A percentile compares a stretch with the other conserved stretches of the same genome.
phyloP scores from a whole-genome alignment of 2,888 invertebrate species.

The Anticlea derivata region DNA sequence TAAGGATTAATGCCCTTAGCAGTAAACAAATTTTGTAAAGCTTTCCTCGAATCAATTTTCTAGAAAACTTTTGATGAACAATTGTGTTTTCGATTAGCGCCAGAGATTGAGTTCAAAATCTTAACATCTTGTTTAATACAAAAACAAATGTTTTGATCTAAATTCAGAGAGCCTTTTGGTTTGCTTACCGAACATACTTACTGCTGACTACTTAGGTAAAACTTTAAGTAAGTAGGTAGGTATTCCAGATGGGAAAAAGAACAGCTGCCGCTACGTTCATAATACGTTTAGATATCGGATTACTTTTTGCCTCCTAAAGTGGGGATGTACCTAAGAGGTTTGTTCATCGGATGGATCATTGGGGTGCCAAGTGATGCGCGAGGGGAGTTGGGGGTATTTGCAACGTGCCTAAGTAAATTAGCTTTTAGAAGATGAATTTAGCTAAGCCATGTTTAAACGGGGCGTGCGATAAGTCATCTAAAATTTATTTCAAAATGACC shows the following conservation, averaged over 20 bases:
- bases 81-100: not conserved
- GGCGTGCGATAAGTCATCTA: too few relatives aligned
- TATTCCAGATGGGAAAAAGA: conserved; percentile 5
- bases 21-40: conserved; percentile 1
- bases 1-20: conserved; percentile 2
- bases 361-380: too few relatives aligned
- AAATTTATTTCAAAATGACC: too few relatives aligned
- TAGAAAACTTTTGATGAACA: not conserved
- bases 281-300: conserved; percentile 12
- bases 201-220: not conserved
- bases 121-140: too few relatives aligned
- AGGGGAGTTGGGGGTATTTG: too few relatives aligned
- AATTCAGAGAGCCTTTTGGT: too few relatives aligned
- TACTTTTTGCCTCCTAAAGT: conserved; percentile 7
- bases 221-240: not conserved
- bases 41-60: not conserved
- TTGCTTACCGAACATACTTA: not conserved
- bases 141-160: too few relatives aligned
- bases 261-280: conserved; percentile 6
- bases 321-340: not conserved
- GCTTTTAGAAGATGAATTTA: too few relatives aligned
- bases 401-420: too few relatives aligned
- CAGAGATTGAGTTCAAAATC: not conserved
- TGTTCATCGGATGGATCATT: not conserved
- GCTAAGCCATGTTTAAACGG: too few relatives aligned